Conservation (phyloP, 2,797 vertebrate genomes). For the Mycteria americana region DNA sequence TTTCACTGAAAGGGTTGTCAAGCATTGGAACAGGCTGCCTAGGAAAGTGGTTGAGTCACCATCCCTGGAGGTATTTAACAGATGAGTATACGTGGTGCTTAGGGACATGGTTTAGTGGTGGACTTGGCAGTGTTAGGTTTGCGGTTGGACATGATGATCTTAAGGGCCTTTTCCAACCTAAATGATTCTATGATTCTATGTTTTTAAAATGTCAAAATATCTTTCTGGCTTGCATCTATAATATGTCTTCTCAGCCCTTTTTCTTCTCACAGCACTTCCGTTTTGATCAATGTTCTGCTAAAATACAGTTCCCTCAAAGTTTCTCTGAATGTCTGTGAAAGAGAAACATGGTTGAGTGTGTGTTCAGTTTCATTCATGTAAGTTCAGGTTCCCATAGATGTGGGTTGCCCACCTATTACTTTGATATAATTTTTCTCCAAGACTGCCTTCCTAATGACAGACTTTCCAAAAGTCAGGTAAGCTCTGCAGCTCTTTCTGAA, state of each 20-base stretch:
- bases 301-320: neutral
- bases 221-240: neutral
- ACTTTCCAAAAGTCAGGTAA: neutral
- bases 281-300: neutral
- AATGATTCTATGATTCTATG: neutral
- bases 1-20: too few relatives aligned
- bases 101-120: too few relatives aligned
- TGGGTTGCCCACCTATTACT: neutral
- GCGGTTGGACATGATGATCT: too few relatives aligned
- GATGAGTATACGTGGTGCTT: too few relatives aligned
- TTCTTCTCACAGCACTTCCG: neutral
- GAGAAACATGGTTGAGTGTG: neutral
- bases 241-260: neutral
- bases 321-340: neutral
- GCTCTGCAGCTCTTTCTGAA: neutral
- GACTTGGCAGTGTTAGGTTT: too few relatives aligned
- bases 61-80: too few relatives aligned
- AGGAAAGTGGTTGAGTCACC: too few relatives aligned
- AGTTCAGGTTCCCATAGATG: neutral
- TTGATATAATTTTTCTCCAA: fast-evolving
- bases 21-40: too few relatives aligned
- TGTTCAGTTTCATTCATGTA: neutral
- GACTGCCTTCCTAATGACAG: neutral
- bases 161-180: too few relatives aligned
- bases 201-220: neutral